A percentile compares a stretch with the other conserved stretches of the same genome.
These are phyloP conservation scores for Archips crataeganus DNA, from an alignment of 2,888 invertebrate species.

Conservation along the genomic window DNA sequence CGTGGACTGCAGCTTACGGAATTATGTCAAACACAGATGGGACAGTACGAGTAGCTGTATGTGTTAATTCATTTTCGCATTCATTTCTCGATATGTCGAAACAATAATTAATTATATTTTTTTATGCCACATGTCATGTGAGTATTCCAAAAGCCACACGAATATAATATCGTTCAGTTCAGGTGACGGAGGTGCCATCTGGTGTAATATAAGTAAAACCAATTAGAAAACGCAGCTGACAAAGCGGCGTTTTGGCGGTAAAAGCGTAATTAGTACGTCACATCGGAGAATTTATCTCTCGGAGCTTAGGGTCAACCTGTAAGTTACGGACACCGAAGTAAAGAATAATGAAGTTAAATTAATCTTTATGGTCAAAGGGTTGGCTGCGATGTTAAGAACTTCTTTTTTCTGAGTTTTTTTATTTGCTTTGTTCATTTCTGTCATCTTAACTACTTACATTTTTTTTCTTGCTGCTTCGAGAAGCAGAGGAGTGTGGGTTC, in stretches of 20 bases:
- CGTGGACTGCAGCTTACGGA: background rate
- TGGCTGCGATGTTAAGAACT: background rate
- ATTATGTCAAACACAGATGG: background rate
- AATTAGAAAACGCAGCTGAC: slow-evolving; percentile 35
- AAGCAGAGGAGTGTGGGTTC: too few species aligned
- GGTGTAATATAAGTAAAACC: slow-evolving; percentile 35
- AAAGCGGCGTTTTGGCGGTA: slow-evolving; percentile 17
- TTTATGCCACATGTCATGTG: background rate
- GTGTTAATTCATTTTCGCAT: too few species aligned
- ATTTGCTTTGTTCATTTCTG: background rate
- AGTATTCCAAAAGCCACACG: background rate
- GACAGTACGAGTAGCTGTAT: too few species aligned
- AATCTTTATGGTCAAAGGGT: background rate
- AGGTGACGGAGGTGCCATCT: slow-evolving; percentile 25
- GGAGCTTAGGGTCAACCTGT: slow-evolving; percentile 18
- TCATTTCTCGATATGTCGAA: too few species aligned
- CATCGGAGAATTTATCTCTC: slow-evolving; percentile 27
- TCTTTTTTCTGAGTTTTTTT: background rate
- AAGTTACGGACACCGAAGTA: background rate
- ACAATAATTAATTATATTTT: too few species aligned
- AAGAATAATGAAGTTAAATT: background rate
- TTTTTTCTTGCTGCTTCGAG: too few species aligned
- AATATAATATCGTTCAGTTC: slow-evolving; percentile 21
- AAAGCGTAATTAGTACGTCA: slow-evolving; percentile 31
- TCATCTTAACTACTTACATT: too few species aligned